phyloP scores from a whole-genome alignment of 2,113 vertebrate genomes.

The Nothoprocta perdicaria region DNA sequence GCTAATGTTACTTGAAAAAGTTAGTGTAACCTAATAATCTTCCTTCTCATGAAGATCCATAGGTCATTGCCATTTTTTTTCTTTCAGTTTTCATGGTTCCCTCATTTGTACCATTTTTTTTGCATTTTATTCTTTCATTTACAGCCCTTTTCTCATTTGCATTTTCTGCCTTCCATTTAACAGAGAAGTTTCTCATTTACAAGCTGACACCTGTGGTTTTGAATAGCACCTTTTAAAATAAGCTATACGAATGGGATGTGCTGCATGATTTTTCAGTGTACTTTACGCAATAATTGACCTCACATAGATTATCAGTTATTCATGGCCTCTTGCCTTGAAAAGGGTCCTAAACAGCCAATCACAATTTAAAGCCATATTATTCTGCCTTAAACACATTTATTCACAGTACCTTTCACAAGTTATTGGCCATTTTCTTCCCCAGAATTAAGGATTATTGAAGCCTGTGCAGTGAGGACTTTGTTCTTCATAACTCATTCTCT shows the following conservation, averaged over 20 bases:
- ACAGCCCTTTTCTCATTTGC: not conserved
- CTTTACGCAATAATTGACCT: conserved; percentile 52
- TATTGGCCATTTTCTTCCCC: conserved; percentile 67
- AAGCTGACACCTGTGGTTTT: conserved; percentile 5
- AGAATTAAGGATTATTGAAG: conserved; percentile 70
- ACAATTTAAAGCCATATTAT: conserved; percentile 59
- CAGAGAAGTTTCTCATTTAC: conserved; percentile 14
- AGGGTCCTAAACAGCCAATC: conserved; percentile 32
- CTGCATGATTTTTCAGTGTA: conserved; percentile 32
- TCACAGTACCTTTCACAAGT: conserved; percentile 51
- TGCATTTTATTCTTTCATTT: conserved; percentile 19
- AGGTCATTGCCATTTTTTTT: not conserved
- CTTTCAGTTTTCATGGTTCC: not conserved
- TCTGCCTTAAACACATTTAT: conserved; percentile 49
- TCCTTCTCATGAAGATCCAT: not conserved
- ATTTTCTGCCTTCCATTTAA: not conserved
- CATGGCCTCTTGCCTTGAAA: conserved; percentile 38
- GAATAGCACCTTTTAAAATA: conserved; percentile 39
- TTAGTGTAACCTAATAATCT: conserved; percentile 3
- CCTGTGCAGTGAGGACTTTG: conserved; percentile 50
- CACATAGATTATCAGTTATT: conserved; percentile 36
- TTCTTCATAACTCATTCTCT: conserved; percentile 72
- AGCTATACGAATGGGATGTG: conserved; percentile 33
- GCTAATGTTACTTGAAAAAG: not conserved
- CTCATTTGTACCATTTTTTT: conserved; percentile 20